Conservation (phyloP, 2,888 invertebrate species). For the Rutpela maculata region DNA sequence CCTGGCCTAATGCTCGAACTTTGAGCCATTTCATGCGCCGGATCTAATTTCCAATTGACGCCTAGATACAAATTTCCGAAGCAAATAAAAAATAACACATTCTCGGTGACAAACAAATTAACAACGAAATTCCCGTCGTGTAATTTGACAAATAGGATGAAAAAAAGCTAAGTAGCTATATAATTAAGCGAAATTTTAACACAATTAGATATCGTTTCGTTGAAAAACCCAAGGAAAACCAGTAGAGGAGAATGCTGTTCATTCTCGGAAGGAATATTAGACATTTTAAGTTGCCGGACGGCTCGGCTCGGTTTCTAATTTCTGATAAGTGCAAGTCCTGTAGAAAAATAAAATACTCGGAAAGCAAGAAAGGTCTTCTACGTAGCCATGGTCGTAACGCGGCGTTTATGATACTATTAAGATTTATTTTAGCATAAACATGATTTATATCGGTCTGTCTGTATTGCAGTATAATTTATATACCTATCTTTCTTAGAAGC, state of each 20-base stretch:
- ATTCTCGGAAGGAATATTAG: not conserved
- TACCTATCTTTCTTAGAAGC: not conserved
- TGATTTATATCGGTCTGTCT: not conserved
- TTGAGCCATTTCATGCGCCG: not conserved
- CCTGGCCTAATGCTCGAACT: not conserved
- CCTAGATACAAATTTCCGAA: not conserved
- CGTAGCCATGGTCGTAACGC: not conserved
- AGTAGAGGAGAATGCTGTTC: not conserved
- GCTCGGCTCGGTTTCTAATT: not conserved
- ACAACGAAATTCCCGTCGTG: not conserved
- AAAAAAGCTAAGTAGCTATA: not conserved
- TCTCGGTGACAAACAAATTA: not conserved
- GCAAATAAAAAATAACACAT: not conserved
- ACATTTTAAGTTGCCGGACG: not conserved
- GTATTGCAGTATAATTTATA: not conserved
- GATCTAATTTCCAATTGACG: not conserved
- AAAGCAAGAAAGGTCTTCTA: not conserved
- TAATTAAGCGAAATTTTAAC: slow-evolving; percentile 1
- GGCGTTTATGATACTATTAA: not conserved
- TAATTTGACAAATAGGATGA: not conserved
- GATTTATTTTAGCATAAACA: slow-evolving; percentile 1
- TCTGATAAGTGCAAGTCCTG: not conserved
- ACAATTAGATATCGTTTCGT: not conserved
- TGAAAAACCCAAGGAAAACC: slow-evolving; percentile 6
- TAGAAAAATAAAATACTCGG: not conserved